A percentile compares a stretch with the other conserved stretches of the same genome.
phyloP scores from a whole-genome alignment of 2,888 invertebrate genomes.

The Tipula vernalis region DNA sequence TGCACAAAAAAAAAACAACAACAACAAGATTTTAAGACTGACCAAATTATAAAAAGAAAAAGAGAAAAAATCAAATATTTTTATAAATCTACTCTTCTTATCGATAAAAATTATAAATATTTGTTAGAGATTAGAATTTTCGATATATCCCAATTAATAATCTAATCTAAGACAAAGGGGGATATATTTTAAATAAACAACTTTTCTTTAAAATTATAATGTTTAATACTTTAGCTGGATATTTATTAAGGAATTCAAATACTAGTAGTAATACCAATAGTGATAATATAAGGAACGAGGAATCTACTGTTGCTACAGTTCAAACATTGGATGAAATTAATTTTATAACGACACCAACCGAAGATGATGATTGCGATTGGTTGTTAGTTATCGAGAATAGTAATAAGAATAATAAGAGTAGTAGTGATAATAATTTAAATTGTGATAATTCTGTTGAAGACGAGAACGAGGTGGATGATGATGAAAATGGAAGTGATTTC shows the following conservation, averaged over 20 bases:
- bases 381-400: conserved; percentile 38
- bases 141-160: background rate
- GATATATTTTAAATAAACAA: background rate
- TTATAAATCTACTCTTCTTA: background rate
- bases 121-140: background rate
- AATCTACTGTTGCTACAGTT: conserved; percentile 14
- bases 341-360: conserved; percentile 30
- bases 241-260: conserved; percentile 37
- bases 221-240: conserved; percentile 48
- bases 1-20: background rate
- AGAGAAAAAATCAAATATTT: background rate
- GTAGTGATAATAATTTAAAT: conserved; percentile 11
- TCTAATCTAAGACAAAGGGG: background rate
- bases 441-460: conserved; percentile 9
- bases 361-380: conserved; percentile 41
- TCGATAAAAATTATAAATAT: background rate
- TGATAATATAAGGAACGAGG: conserved; percentile 14
- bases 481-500: background rate
- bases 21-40: background rate
- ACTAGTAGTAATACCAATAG: conserved; percentile 18
- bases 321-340: conserved; percentile 18
- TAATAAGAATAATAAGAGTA: background rate
- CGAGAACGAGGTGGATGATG: background rate
- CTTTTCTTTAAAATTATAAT: conserved; percentile 30
- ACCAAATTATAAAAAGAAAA: background rate